Evolutionary conservation across 1,140 invertebrate genomes (phyloP).

Genomic region (Agrypnia vestita): DNA sequence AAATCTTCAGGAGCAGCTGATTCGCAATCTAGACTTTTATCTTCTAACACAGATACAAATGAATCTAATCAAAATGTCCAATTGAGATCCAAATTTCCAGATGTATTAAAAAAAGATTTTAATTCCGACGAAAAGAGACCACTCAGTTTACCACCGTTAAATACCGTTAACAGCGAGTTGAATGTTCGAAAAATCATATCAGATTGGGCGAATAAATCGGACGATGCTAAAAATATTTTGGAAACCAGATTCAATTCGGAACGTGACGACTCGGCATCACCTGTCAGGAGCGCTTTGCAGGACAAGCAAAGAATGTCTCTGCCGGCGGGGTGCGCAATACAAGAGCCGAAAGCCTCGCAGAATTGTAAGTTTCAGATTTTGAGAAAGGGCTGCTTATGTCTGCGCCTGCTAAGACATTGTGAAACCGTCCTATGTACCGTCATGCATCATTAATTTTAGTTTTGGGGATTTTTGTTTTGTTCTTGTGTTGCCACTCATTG

Average conservation of each 20-base stretch:
- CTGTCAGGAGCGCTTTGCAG: not conserved
- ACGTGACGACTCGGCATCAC: not conserved
- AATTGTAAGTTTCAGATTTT: slow-evolving; percentile 21
- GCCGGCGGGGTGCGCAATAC: not conserved
- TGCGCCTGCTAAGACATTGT: slow-evolving; percentile 5
- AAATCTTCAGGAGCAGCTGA: not conserved
- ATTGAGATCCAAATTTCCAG: not conserved
- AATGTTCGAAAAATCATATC: not conserved
- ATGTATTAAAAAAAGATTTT: not conserved
- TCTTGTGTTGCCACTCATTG: not conserved
- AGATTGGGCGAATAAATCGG: not conserved
- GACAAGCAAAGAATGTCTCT: not conserved
- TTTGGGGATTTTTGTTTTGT: slow-evolving; percentile 24
- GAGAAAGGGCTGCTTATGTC: slow-evolving; percentile 15
- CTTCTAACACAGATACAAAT: not conserved
- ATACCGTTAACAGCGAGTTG: too few species aligned
- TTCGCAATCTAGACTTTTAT: slow-evolving; percentile 5
- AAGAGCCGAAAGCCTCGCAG: not conserved
- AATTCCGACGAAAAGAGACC: not conserved
- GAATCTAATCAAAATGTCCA: not conserved
- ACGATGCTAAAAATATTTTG: slow-evolving; percentile 3
- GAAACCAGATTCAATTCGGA: not conserved
- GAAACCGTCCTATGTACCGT: slow-evolving; percentile 14
- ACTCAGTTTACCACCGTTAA: not conserved
- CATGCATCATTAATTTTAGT: slow-evolving; percentile 1